A percentile compares a stretch with the other conserved stretches of the same genome.
Conservation (phyloP, 2,888 invertebrate species). For the Ophion ellenae region DNA sequence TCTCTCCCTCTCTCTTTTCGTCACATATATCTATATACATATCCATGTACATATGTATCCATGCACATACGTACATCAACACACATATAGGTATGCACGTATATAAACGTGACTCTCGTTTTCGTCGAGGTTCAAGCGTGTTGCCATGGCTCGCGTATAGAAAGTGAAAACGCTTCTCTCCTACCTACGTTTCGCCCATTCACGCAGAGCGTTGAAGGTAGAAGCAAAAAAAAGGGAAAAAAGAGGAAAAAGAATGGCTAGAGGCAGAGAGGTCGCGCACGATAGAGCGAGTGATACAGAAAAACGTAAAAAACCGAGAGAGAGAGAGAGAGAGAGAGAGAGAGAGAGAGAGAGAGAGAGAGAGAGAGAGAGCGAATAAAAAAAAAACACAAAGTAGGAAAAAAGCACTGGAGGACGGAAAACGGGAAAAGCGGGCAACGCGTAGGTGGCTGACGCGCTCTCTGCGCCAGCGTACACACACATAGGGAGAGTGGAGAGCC, state of each 20-base stretch:
- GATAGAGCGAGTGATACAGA: conserved; percentile 54
- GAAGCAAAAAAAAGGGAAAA: conserved; percentile 41
- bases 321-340: conserved; percentile 60
- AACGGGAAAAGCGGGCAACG: conserved; percentile 69
- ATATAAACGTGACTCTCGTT: conserved; percentile 80
- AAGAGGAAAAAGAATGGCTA: conserved; percentile 55
- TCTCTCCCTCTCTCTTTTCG: conserved; percentile 65
- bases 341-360: conserved; percentile 67
- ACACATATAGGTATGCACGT: conserved; percentile 12
- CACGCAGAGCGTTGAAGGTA: conserved; percentile 78
- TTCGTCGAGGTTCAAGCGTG: conserved; percentile 76
- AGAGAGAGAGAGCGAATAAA: conserved; percentile 67
- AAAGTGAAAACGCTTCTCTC: conserved; percentile 82
- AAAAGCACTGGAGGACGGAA: conserved; percentile 64
- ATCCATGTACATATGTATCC: not conserved
- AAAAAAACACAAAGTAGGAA: conserved; percentile 65
- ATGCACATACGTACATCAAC: not conserved
- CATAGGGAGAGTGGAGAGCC: conserved; percentile 14
- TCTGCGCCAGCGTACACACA: conserved; percentile 10
- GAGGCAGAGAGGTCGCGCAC: conserved; percentile 27
- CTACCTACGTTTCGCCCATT: conserved; percentile 83
- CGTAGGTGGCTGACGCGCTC: conserved; percentile 59
- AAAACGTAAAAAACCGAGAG: conserved; percentile 57
- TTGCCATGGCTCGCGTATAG: conserved; percentile 77
- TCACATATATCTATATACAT: not conserved